Percentiles rank a stretch among this genome's conserved stretches.
These are phyloP conservation scores for Coilia nasus DNA, from an alignment of 2,797 vertebrate genomes.

Conservation along the genomic window DNA sequence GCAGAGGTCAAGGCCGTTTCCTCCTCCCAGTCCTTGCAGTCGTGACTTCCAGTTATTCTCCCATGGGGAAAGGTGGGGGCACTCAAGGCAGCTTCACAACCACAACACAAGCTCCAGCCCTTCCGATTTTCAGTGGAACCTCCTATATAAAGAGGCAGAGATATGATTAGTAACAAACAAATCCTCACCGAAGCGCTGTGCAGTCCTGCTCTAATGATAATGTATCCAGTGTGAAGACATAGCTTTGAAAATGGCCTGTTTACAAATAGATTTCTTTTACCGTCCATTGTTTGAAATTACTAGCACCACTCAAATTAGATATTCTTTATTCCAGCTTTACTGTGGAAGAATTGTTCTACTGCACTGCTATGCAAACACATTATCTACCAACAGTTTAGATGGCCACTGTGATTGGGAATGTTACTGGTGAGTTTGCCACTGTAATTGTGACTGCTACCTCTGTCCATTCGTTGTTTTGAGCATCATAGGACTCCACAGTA, in stretches of 20 bases:
- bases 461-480: conserved; percentile 95
- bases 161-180: conserved; percentile 53
- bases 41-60: neutral
- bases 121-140: conserved; percentile 92
- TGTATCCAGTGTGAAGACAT: conserved; percentile 55
- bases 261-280: no score
- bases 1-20: conserved; percentile 47
- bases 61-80: conserved; percentile 50
- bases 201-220: conserved; percentile 43
- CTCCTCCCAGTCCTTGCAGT: neutral
- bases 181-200: conserved; percentile 41
- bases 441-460: conserved; percentile 76
- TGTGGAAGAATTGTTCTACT: neutral
- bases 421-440: no score
- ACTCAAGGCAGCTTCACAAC: conserved; percentile 90
- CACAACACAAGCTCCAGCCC: conserved; percentile 93
- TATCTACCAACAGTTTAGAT: neutral
- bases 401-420: neutral
- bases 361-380: neutral
- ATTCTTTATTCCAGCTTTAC: neutral
- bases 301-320: neutral
- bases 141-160: conserved; percentile 76
- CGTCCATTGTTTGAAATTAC: no score
- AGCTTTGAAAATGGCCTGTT: neutral
- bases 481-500: conserved; percentile 93